Base-by-base conservation (phyloP, 1,140 invertebrate species). In the Cyrtorhinus lividipennis region DNA sequence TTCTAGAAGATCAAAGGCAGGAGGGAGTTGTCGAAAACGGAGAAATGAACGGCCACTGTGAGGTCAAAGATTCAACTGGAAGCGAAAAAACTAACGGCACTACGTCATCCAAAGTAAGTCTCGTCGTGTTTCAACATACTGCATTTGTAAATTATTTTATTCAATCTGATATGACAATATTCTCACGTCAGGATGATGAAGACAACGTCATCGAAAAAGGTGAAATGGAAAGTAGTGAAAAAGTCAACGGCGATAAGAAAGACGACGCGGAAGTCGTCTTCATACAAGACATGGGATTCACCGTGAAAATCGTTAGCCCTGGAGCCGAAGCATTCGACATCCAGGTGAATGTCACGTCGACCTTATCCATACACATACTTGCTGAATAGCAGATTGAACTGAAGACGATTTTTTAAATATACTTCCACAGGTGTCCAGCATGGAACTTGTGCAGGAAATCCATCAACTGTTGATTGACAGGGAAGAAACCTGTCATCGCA, bases 401-500 rank as follows among this genome's bases (percentile, higher is more conserved):
- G n/a, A n/a, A n/a, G n/a, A n/a, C n/a, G n/a, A n/a, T n/a, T n/a
- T n/a, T n/a, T n/a, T n/a, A n/a, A n/a, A n/a, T n/a, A n/a, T n/a
- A n/a, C n/a, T n/a, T 38, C 15, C 5, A 15, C 20, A 53, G 48
- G 90, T 98, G 1, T 96, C 92, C 13, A 95, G 92, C 71, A 93
- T 95, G 88, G 95, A 99, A 74, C 76, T 99, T 44, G 94, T 98
- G 0, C 95, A 99, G 79, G 96, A 99, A 79, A 96, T 99, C 59
- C 94, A 98, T 73, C 95, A 98, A 75, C 78, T 98, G 58, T 76
- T 99, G 8, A 96, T 98, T 91, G 95, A 99, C 72, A 79, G 94
- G 27, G 95, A 98, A 74, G 95, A 98, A 71, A 97, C 94, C 0
- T 98, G 95, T 71, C 95, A 96, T 70, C 79, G 95, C 24, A 99